phyloP scores from a whole-genome alignment of 2,113 vertebrate genomes.

The Suricata suricatta region DNA sequence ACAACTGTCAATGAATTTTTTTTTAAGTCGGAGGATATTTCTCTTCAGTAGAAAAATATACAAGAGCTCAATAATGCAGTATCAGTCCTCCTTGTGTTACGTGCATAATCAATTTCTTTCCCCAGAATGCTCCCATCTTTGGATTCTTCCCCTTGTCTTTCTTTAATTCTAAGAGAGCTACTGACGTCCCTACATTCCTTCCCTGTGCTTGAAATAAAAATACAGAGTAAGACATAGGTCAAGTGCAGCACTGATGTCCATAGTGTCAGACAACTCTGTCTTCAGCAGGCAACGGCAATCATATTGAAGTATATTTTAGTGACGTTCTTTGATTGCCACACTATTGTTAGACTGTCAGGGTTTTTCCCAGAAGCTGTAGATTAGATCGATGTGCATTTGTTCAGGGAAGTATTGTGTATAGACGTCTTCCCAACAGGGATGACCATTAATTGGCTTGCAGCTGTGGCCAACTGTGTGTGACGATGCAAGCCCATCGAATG shows the following conservation, averaged over 20 bases:
- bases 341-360: background rate
- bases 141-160: background rate
- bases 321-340: background rate
- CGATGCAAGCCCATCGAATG: background rate
- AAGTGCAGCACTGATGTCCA: background rate
- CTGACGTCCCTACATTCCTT: background rate
- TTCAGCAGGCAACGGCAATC: background rate
- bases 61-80: background rate
- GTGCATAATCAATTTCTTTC: background rate
- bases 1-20: background rate
- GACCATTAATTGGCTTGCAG: background rate
- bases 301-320: background rate
- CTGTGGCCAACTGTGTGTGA: background rate
- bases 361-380: background rate
- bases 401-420: background rate
- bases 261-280: background rate
- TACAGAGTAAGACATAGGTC: background rate
- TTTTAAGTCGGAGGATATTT: background rate
- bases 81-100: background rate
- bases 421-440: background rate
- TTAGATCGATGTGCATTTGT: background rate
- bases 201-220: background rate
- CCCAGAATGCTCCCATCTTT: background rate
- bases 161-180: background rate
- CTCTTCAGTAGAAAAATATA: background rate